phyloP scores from a whole-genome alignment of 2,797 vertebrate species.

The Chaetophractus vellerosus region DNA sequence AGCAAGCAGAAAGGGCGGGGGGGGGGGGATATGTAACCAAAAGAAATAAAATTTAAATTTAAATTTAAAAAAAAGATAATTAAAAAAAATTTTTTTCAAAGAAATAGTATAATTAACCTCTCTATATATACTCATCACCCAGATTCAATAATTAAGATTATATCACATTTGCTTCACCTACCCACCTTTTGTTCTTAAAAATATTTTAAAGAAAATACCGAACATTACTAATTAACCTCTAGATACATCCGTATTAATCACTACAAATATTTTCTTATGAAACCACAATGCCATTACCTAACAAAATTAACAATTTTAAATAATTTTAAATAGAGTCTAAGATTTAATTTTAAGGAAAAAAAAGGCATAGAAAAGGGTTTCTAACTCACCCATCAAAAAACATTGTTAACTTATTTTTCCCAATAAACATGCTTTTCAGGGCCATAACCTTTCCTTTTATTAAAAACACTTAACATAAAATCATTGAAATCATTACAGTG shows the following conservation, averaged over 20 bases:
- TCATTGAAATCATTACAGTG: neutral
- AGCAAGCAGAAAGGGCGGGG: no score
- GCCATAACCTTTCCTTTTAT: neutral
- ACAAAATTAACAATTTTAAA: slow-evolving; percentile 26
- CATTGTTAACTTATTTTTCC: neutral
- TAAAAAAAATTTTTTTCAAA: no score
- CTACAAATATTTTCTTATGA: slow-evolving; percentile 10
- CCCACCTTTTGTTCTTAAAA: neutral
- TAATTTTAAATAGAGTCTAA: neutral
- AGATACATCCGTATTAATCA: neutral
- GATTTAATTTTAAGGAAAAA: neutral
- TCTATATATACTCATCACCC: neutral
- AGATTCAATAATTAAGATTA: slow-evolving; percentile 45
- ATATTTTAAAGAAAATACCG: neutral
- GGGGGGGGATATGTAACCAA: no score
- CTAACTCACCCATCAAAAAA: slow-evolving; percentile 6
- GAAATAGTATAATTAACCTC: neutral
- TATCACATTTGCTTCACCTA: slow-evolving; percentile 16
- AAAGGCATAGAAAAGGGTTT: neutral
- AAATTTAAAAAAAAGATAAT: no score
- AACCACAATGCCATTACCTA: neutral
- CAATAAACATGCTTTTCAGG: neutral
- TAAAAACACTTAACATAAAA: slow-evolving; percentile 48
- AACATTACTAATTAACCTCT: neutral
- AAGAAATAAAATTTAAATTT: no score